These are phyloP conservation scores for Patiria pectinifera DNA, from an alignment of 53 echinoderm and acorn worm species.

Conservation along the genomic window DNA sequence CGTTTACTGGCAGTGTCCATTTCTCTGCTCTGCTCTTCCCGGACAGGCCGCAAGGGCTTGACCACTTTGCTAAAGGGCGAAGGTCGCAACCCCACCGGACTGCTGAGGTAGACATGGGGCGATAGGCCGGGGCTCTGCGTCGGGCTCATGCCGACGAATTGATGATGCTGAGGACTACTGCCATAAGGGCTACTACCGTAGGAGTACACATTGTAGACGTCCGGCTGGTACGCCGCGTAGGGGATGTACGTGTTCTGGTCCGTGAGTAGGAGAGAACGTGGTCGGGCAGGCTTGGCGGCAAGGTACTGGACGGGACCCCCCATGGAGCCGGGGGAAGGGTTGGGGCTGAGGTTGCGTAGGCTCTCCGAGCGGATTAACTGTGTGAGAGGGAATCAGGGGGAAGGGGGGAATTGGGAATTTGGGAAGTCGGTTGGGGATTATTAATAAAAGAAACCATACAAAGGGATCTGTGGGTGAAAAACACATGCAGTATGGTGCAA, in stretches of 20 bases:
- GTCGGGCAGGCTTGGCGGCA: constrained; percentile 47
- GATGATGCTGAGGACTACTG: constrained; percentile 37
- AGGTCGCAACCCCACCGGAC: constrained; percentile 64
- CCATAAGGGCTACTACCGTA: constrained; percentile 32
- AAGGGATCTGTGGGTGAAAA: constrained; percentile 66
- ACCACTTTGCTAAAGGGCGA: constrained; percentile 46
- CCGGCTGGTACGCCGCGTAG: constrained; percentile 27
- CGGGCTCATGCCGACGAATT: constrained; percentile 51
- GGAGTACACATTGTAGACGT: constrained; percentile 12
- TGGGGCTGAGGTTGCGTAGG: constrained; percentile 86
- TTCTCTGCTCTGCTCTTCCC: constrained; percentile 68
- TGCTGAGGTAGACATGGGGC: constrained; percentile 64
- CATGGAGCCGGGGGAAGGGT: constrained; percentile 70
- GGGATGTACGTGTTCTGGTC: constrained; percentile 49
- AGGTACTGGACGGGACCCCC: constrained; percentile 29
- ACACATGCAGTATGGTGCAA: constrained; percentile 1
- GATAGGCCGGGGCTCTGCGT: constrained; percentile 38
- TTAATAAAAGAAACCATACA: constrained; percentile 91
- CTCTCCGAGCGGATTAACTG: constrained; percentile 91
- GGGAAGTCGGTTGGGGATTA: constrained; percentile 24
- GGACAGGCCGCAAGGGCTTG: constrained; percentile 66
- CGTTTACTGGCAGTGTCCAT: constrained; percentile 33
- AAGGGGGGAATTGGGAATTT: constrained; percentile 14
- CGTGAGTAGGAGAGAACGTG: constrained; percentile 52
- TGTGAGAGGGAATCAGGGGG: constrained; percentile 39